Evolutionary conservation across 1,140 invertebrate species (phyloP).

Genomic region (Eciton burchellii): DNA sequence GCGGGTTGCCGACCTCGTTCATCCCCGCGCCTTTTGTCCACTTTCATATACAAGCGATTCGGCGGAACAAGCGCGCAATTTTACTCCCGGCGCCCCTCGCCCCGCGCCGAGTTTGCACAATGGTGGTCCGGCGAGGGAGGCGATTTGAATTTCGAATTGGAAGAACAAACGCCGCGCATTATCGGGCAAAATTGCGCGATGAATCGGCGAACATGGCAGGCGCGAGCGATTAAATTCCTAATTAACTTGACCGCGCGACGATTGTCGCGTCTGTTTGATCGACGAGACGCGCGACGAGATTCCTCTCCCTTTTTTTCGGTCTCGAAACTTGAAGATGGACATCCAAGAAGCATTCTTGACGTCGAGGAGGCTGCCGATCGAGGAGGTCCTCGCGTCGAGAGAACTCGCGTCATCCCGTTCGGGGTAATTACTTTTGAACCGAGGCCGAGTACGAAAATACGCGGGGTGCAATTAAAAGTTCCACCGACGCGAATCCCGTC

Average conservation of each 20-base stretch:
- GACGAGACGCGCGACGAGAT: constrained; percentile 33
- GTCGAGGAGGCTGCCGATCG: too few relatives aligned
- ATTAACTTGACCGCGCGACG: constrained; percentile 51
- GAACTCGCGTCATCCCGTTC: not conserved
- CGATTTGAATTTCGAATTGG: constrained; percentile 35
- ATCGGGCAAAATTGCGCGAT: constrained; percentile 50
- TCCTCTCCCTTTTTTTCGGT: too few relatives aligned
- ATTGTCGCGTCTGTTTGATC: constrained; percentile 38
- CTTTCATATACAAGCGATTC: constrained; percentile 16
- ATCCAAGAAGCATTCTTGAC: too few relatives aligned
- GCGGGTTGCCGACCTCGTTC: constrained; percentile 23
- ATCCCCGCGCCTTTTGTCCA: constrained; percentile 29
- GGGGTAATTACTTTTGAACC: constrained; percentile 1
- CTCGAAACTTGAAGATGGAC: too few relatives aligned
- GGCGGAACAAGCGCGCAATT: constrained; percentile 52
- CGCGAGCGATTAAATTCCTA: constrained; percentile 56
- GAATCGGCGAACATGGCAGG: constrained; percentile 61
- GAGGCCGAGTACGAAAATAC: not conserved
- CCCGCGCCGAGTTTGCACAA: constrained; percentile 3
- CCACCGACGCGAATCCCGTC: not conserved
- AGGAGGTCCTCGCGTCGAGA: too few relatives aligned
- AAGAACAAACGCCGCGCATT: constrained; percentile 57
- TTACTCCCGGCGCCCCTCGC: constrained; percentile 3
- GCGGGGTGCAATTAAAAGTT: not conserved
- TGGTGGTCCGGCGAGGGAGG: not conserved